Conservation (phyloP, 2,888 invertebrate species). For the Rhyacophila evoluta region DNA sequence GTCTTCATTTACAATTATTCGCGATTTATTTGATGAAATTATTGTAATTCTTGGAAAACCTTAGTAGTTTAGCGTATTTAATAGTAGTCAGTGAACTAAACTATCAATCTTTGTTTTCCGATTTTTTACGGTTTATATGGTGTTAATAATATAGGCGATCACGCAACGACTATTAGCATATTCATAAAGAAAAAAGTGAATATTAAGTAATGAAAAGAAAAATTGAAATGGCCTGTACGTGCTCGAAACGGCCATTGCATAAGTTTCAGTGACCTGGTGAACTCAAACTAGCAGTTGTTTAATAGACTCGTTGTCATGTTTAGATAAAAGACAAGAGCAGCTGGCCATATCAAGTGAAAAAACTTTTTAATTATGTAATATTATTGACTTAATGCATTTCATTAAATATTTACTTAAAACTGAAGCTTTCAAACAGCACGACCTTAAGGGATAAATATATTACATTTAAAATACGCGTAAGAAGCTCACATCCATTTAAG, state of each 20-base stretch:
- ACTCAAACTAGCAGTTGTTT: not conserved
- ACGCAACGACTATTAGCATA: not conserved
- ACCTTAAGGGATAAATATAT: too few species aligned
- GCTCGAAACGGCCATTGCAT: not conserved
- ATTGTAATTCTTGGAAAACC: not conserved
- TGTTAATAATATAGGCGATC: not conserved
- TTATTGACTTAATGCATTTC: too few species aligned
- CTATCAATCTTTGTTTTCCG: not conserved
- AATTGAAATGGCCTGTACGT: not conserved
- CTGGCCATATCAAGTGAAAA: too few species aligned
- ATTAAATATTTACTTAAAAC: too few species aligned
- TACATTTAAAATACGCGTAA: too few species aligned
- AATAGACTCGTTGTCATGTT: not conserved
- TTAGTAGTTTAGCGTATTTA: not conserved
- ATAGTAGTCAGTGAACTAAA: not conserved
- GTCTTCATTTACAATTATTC: not conserved
- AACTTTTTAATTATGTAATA: too few species aligned
- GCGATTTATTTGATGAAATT: not conserved
- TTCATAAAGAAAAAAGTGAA: not conserved
- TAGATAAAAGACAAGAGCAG: too few species aligned
- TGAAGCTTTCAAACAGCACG: too few species aligned
- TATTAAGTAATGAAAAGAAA: not conserved
- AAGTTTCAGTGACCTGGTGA: not conserved
- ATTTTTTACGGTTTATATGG: not conserved
- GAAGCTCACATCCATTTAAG: too few species aligned